Evolutionary conservation across 2,888 invertebrate species (phyloP), one percentile per base, ranked within the genome.

Genomic region (Synanthedon formicaeformis): DNA sequence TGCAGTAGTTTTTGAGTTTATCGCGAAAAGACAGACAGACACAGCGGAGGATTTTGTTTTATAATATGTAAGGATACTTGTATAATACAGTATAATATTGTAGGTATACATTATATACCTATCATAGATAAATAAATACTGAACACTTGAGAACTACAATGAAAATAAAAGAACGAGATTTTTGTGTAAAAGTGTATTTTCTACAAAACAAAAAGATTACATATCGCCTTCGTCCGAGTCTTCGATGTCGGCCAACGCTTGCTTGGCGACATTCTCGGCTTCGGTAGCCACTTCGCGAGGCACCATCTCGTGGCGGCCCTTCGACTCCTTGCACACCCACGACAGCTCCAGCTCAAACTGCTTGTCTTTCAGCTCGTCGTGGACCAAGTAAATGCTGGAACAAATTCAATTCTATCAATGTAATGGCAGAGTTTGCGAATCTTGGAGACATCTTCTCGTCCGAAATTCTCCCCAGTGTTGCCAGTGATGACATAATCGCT

Each of bases 341-440:
- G 97, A 96, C 66, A 99, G 90, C 80, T 99, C 98, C 64, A 98
- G 86, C 72, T 97, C 97, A 75, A 99, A 99, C 64, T 96, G 93
- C 78, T 97, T 96, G 81, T 97, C 96, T 82, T 99, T 99, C 4
- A 98, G 89, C 77, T 99, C 96, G 73, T 96, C 96, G 64, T 96
- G 96, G 1, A 96, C 96, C 51, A 95, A 82, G 71, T 96, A 96
- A 71, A 96, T 93, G 60, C 94, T 94, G 75, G 11, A 50, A 50
- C 14, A 13, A 41, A 14, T 49, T 50, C 8, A 34, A 34, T 10
- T 34, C 34, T 34, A 10, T 23, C 5, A 23, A 23, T 10, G 34
- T 34, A 34, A 34, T 34, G 27, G 27, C 27, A 23, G 23, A 4
- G 23, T 23, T 23, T 4, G 4, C 3, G 4, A 23, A 23, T 2